phyloP scores from a whole-genome alignment of 2,113 vertebrate species.

The Poecilia latipinna region DNA sequence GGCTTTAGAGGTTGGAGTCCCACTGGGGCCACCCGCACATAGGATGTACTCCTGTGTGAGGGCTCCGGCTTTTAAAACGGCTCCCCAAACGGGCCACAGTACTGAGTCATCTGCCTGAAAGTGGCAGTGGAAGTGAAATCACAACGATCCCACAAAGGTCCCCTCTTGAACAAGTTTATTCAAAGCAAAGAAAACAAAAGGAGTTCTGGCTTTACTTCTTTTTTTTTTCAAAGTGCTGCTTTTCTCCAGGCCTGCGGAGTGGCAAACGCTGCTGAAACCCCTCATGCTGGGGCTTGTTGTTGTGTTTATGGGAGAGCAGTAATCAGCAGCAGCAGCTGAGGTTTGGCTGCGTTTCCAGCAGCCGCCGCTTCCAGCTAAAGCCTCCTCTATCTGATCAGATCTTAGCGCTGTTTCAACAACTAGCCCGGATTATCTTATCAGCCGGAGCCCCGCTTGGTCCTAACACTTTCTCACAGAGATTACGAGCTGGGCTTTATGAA shows the following conservation, averaged over 20 bases:
- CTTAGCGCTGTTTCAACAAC: conserved; percentile 50
- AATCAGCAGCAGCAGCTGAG: conserved; percentile 49
- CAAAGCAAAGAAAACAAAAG: neutral
- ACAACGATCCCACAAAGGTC: conserved; percentile 1
- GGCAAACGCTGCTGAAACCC: conserved; percentile 5
- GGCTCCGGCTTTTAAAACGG: conserved; percentile 12
- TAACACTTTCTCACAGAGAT: conserved; percentile 57
- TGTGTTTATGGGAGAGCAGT: conserved; percentile 35
- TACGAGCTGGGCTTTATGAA: conserved; percentile 53
- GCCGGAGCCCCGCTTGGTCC: conserved; percentile 52
- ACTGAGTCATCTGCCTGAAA: neutral
- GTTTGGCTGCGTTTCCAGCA: conserved; percentile 41
- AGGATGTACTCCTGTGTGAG: conserved; percentile 50
- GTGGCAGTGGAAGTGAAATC: neutral
- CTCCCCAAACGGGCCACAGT: neutral
- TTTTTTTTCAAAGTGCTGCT: neutral
- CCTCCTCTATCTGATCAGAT: conserved; percentile 67
- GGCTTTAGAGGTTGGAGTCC: conserved; percentile 53
- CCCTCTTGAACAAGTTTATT: neutral
- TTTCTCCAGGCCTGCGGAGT: neutral
- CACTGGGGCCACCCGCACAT: conserved; percentile 66
- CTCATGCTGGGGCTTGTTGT: conserved; percentile 21
- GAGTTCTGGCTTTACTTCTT: neutral
- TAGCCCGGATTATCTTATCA: conserved; percentile 63
- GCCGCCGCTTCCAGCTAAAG: conserved; percentile 46